Evolutionary conservation across 2,888 invertebrate species (phyloP).

Genomic region (Pollenia amentaria): DNA sequence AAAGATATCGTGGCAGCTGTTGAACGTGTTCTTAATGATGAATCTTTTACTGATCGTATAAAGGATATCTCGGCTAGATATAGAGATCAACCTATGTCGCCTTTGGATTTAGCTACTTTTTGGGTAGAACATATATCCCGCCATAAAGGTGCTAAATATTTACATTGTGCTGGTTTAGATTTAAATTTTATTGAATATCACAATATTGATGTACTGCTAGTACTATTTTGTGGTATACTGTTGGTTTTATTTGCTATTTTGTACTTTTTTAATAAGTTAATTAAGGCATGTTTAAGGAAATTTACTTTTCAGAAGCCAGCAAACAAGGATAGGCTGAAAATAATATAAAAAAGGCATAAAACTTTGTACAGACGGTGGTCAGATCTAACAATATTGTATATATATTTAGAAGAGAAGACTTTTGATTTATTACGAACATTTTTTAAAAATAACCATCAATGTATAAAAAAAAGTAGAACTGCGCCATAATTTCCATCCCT

Average conservation of each 20-base stretch:
- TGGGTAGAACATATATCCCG: constrained; percentile 83
- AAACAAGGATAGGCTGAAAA: not conserved
- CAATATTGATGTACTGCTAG: constrained; percentile 78
- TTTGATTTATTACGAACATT: too few species aligned
- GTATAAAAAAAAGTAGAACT: too few species aligned
- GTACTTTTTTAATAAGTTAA: constrained; percentile 40
- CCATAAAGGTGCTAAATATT: constrained; percentile 82
- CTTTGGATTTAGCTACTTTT: constrained; percentile 81
- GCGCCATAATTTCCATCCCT: too few species aligned
- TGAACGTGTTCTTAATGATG: constrained; percentile 76
- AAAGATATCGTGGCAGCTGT: constrained; percentile 78
- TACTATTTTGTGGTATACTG: constrained; percentile 75
- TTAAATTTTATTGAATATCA: constrained; percentile 78
- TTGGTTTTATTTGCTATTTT: constrained; percentile 35
- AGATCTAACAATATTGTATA: too few species aligned
- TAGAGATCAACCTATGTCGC: constrained; percentile 81
- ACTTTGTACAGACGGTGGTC: too few species aligned
- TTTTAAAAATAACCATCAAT: too few species aligned
- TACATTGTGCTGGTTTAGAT: constrained; percentile 81
- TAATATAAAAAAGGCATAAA: not conserved
- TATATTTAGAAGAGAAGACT: too few species aligned
- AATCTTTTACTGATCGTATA: constrained; percentile 75
- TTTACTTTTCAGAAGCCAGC: not conserved
- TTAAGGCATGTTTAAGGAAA: constrained; percentile 66
- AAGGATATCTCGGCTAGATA: constrained; percentile 78